phyloP scores from a whole-genome alignment of 2,888 invertebrate species.

The Diarsia dahlii region DNA sequence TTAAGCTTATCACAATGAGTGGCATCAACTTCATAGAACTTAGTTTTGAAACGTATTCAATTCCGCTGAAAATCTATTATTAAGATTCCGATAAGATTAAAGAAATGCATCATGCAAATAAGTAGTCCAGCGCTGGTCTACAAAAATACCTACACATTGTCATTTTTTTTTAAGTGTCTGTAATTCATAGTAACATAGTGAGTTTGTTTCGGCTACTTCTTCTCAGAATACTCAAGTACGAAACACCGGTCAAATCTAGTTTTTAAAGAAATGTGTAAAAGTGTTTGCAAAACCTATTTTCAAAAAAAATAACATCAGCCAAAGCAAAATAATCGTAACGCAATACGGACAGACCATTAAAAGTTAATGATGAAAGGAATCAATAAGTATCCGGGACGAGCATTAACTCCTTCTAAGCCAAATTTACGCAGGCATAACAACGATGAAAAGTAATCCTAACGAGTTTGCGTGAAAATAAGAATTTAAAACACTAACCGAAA shows the following conservation, averaged over 20 bases:
- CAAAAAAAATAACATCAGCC: not conserved
- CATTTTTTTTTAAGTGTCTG: not conserved
- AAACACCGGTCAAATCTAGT: too few species aligned
- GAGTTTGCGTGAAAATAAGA: slow-evolving; percentile 18
- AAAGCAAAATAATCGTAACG: slow-evolving; percentile 29
- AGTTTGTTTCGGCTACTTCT: too few species aligned
- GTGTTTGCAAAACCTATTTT: too few species aligned
- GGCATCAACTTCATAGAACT: too few species aligned
- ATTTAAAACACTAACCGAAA: slow-evolving; percentile 20
- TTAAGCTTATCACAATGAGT: not conserved
- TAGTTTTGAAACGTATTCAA: not conserved
- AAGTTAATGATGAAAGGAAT: slow-evolving; percentile 34
- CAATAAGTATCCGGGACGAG: slow-evolving; percentile 20
- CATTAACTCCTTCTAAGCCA: slow-evolving; percentile 18
- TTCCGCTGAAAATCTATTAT: not conserved
- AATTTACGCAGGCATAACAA: slow-evolving; percentile 28
- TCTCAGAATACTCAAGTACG: too few species aligned
- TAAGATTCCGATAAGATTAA: too few species aligned
- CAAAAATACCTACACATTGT: not conserved
- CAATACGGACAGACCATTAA: slow-evolving; percentile 35
- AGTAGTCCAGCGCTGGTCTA: not conserved
- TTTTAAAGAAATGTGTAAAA: too few species aligned
- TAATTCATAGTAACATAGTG: not conserved
- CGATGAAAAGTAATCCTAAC: slow-evolving; percentile 26
- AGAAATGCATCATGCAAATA: not conserved